These are phyloP conservation scores for Sinocyclocheilus maitianheensis DNA, from an alignment of 2,113 vertebrate species.

Conservation along the genomic window DNA sequence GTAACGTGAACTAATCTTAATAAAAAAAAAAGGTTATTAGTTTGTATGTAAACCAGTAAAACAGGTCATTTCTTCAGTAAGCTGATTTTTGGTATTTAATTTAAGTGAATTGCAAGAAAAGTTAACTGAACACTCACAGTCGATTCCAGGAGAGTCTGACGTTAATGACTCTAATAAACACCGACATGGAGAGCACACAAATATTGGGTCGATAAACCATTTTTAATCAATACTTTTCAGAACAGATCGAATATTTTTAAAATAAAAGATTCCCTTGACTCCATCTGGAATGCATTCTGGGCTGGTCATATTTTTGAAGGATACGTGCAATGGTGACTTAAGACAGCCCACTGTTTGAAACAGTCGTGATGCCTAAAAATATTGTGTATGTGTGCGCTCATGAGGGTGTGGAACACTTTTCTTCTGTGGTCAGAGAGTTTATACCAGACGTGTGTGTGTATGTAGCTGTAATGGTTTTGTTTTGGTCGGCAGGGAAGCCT, in stretches of 20 bases:
- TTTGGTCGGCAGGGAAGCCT: slow-evolving; percentile 82
- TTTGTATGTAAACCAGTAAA: too few species aligned
- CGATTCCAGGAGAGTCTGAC: background rate
- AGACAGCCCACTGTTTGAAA: background rate
- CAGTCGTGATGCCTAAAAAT: background rate
- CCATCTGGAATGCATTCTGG: background rate
- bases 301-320: background rate
- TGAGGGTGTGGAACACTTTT: background rate
- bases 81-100: too few species aligned
- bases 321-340: background rate
- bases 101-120: background rate
- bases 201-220: background rate
- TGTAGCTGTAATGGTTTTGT: background rate
- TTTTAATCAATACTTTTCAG: background rate
- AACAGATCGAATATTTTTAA: background rate
- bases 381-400: background rate
- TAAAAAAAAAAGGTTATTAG: too few species aligned
- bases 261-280: background rate
- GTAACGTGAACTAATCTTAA: too few species aligned
- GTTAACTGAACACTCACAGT: background rate
- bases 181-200: background rate
- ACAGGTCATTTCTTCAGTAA: too few species aligned
- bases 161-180: background rate
- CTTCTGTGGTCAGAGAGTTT: background rate
- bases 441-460: background rate